A percentile compares a stretch with the other conserved stretches of the same genome.
phyloP scores from a whole-genome alignment of 2,888 invertebrate species.

The Mimachlamys varia region DNA sequence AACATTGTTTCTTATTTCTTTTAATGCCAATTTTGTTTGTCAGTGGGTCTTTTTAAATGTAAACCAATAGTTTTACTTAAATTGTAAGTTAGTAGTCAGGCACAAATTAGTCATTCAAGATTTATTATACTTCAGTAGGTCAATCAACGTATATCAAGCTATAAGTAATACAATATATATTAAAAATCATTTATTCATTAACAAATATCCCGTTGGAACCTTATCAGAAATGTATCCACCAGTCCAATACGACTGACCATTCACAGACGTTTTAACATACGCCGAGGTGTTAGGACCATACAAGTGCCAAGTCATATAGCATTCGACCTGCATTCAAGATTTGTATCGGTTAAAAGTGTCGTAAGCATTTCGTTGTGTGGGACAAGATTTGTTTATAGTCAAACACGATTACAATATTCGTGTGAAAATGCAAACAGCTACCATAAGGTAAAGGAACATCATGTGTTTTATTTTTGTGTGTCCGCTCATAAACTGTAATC shows the following conservation, averaged over 20 bases:
- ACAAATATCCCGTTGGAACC: not conserved
- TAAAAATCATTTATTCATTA: not conserved
- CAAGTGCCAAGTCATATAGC: not conserved
- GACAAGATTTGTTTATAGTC: not conserved
- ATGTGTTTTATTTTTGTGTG: not conserved
- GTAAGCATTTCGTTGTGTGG: slow-evolving; percentile 1
- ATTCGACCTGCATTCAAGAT: slow-evolving; percentile 3
- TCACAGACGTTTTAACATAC: not conserved
- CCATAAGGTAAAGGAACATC: not conserved
- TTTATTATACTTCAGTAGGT: not conserved
- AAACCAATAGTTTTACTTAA: too few relatives aligned
- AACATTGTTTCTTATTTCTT: not conserved
- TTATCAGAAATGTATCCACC: not conserved
- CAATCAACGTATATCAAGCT: not conserved
- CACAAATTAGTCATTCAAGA: not conserved
- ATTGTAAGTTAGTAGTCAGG: too few relatives aligned
- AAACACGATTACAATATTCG: not conserved
- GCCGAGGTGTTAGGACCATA: not conserved
- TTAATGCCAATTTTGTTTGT: too few relatives aligned
- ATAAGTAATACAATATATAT: not conserved
- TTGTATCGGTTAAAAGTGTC: slow-evolving; percentile 9
- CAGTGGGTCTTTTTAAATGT: too few relatives aligned
- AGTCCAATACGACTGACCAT: not conserved
- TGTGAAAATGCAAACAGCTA: slow-evolving; percentile 1
- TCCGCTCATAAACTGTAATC: slow-evolving; percentile 4